Conservation (phyloP, 2,113 vertebrate genomes). For the Nothocercus nigrocapillus region DNA sequence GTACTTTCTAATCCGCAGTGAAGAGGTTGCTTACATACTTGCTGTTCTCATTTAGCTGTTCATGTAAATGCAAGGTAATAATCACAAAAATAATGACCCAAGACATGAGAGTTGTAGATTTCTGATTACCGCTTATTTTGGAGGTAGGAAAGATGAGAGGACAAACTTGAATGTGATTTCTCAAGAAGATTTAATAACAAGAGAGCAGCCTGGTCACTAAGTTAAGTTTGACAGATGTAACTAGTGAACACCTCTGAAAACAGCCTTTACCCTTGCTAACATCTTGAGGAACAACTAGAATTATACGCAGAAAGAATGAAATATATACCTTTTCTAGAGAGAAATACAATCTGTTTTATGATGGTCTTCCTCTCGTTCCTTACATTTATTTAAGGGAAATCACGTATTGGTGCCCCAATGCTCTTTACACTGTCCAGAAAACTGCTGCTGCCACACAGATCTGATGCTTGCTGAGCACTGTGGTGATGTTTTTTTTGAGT, state of each 20-base stretch:
- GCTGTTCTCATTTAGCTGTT: background rate
- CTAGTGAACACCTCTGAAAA: background rate
- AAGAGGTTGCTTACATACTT: background rate
- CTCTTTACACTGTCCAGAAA: background rate
- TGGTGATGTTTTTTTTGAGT: background rate
- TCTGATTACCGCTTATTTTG: background rate
- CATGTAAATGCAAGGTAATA: background rate
- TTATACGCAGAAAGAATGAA: fast-evolving
- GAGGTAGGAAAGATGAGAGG: background rate
- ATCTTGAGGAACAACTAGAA: background rate
- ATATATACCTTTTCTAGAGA: background rate
- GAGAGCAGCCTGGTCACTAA: background rate
- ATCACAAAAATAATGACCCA: background rate
- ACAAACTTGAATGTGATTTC: background rate
- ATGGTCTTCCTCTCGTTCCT: background rate
- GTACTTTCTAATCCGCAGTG: background rate
- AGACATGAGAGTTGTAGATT: background rate
- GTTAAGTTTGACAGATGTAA: background rate
- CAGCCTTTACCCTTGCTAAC: background rate
- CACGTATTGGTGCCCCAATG: background rate
- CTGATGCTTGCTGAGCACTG: background rate
- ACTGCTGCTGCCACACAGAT: background rate
- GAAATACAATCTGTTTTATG: background rate
- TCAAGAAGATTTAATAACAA: background rate
- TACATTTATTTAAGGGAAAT: background rate